phyloP scores from a whole-genome alignment of 2,113 vertebrate species.

The Takifugu bimaculatus region DNA sequence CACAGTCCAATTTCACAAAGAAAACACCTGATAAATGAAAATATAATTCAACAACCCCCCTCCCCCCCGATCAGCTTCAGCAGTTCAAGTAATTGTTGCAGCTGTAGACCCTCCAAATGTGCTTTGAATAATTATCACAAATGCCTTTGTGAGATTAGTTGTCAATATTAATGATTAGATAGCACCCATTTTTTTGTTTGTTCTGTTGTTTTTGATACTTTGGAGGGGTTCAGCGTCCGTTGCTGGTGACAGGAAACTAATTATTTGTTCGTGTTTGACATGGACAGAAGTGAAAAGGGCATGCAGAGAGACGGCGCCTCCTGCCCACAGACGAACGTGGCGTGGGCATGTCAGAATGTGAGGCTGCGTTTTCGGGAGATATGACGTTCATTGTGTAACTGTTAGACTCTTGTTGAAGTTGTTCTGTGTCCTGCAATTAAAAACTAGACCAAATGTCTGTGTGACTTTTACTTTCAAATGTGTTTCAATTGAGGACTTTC shows the following conservation, averaged over 20 bases:
- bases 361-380: slow-evolving; percentile 6
- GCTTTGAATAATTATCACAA: slow-evolving; percentile 23
- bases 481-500: slow-evolving; percentile 30
- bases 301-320: too few species aligned
- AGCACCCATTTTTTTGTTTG: slow-evolving; percentile 1
- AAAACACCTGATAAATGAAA: slow-evolving; percentile 10
- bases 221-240: slow-evolving; percentile 7
- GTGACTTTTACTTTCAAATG: slow-evolving; percentile 8
- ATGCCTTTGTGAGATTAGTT: slow-evolving; percentile 1
- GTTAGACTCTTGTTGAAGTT: slow-evolving; percentile 45
- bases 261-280: slow-evolving; percentile 31
- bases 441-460: slow-evolving; percentile 51
- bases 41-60: slow-evolving; percentile 1
- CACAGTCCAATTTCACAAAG: slow-evolving; percentile 33
- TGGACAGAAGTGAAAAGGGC: too few species aligned
- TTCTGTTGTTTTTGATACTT: slow-evolving; percentile 4
- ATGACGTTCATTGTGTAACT: slow-evolving; percentile 34
- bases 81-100: slow-evolving; percentile 25
- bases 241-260: slow-evolving; percentile 22
- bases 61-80: background rate
- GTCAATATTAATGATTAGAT: slow-evolving; percentile 24
- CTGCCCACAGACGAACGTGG: too few species aligned
- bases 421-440: slow-evolving; percentile 53
- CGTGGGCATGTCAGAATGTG: too few species aligned
- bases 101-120: slow-evolving; percentile 2